Evolutionary conservation across 2,888 invertebrate species (phyloP), one percentile per base, ranked within the genome.

Genomic region (Cataglyphis albicans): DNA sequence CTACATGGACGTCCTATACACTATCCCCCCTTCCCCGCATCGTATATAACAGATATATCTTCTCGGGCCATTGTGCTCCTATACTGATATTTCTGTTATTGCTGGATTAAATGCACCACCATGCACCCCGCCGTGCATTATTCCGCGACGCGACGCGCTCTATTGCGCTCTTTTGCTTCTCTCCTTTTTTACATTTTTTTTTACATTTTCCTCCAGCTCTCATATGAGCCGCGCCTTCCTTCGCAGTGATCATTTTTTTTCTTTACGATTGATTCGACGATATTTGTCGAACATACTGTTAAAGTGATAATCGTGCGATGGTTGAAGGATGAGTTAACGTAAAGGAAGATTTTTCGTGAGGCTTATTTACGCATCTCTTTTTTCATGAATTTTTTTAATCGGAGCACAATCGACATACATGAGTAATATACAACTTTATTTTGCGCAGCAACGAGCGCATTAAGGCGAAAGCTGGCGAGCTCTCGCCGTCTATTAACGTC

Each of bases 61-160:
- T 90, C 83, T 83, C 83, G 84, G 83, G 85, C 87, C 89, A 92
- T 92, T 92, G 92, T 92, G 87, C 86, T 87, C 86, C 83, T 78
- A 86, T 85, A 80, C 88, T 92, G 91, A 93, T 93, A 92, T 92
- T 93, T 91, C 91, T 92, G 91, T 93, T 92, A 93, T 92, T 93
- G 91, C 91, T 91, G 91, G 91, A 93, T 93, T 92, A 91, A 92
- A 91, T 89, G 88, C 87, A 86, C 67, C 76, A 76, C 89, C 87
- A 65, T 86, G 88, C 90, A 84, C 87, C 91, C 91, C 86, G 90
- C 84, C 89, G 91, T 72, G 90, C 89, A 89, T 91, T 91, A 91
- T 91, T 83, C 85, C 84, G 83, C 81, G 65, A n/a, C 68, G 82
- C 76, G 82, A 84, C 74, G 81, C 65, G 78, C 78, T 67, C 81